Evolutionary conservation across 1,140 invertebrate species (phyloP), one percentile per base, ranked within the genome.

Genomic region (Pseudomyrmex pallidus): DNA sequence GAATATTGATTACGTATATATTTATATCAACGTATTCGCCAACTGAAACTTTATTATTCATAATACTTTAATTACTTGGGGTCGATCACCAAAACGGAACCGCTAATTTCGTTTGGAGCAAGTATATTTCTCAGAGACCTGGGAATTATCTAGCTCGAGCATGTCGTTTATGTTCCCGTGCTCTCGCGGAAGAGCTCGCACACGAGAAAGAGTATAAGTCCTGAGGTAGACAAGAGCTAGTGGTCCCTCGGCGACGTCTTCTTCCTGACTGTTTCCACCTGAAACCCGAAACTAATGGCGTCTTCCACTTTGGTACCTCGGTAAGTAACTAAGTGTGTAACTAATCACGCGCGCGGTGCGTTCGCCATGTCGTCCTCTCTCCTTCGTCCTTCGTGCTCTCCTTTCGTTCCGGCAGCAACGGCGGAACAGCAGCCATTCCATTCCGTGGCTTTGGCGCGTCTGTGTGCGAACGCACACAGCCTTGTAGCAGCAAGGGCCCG

Each of bases 271-370:
- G 62, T 72, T 57, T 73, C 63, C 63, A 48, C 59, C 44, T 67
- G 85, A 72, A 86, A 59, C 57, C 76, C 61, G 46, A 80, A 80
- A 80, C 76, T 80, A 68, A 87, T 70, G 73, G 77, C 82, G 62
- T 80, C 82, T 88, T 89, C 87, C 86, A 83, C 85, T 90, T 87
- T 90, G 80, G 86, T 90, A 86, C 67, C 84, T 64, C 77, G 83
- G 73, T 70, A 78, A 90, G 88, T 90, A 90, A 90, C 89, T 88
- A 90, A 90, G 87, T 90, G 87, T 90, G 86, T 90, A 90, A 90
- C 90, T 89, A 91, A 90, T 91, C 87, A 89, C 89, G 82, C 73
- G 74, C 85, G 48, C 25, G 46, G 80, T 72, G 52, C 61, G 46
- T 78, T 70, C 73, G 46, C 80, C 73, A 54, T 84, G 48, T 77